Evolutionary conservation across 2,888 invertebrate species (phyloP), one percentile per base, ranked within the genome.

Genomic region (Dinocampus coccinellae): DNA sequence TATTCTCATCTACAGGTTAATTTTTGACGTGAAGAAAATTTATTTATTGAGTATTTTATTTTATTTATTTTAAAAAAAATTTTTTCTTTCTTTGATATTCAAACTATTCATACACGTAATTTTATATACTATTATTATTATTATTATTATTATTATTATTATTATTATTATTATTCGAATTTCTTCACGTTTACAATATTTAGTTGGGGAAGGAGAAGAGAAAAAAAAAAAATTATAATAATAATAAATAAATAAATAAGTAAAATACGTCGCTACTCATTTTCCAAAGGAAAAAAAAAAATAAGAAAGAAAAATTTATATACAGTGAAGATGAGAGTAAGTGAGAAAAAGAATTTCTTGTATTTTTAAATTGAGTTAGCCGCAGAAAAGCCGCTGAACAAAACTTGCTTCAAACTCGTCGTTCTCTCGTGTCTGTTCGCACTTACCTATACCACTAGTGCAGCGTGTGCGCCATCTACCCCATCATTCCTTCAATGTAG

Each of bases 311-410:
- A 7, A 39, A n/a, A n/a, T 4, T n/a, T 13, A 20, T 16, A 16
- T n/a, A n/a, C 7, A 7, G 20, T 7, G 47, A 47, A 16, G 16
- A n/a, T 39, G n/a, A n/a, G n/a, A n/a, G n/a, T 3, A n/a, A 3
- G 13, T 13, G 11, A 16, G 7, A 47, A n/a, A 72, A 69, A 73
- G 67, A 78, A 78, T 79, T 81, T 81, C 79, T 81, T 81, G 81
- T 81, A 76, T 81, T 78, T 81, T 78, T 78, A 78, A 81, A 81
- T 81, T 76, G 80, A 81, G 78, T 81, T 81, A 79, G 76, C 76
- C 75, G 68, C 76, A 65, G 61, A 63, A 67, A 57, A 73, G 71
- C 69, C 47, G 53, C 61, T 34, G 53, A 69, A 39, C 66, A 65
- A 74, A 72, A 72, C 67, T 70, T 72, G 52, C 65, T 60, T 42